These are phyloP conservation scores for Axis porcinus DNA, from an alignment of 2,113 vertebrate genomes.

Conservation along the genomic window DNA sequence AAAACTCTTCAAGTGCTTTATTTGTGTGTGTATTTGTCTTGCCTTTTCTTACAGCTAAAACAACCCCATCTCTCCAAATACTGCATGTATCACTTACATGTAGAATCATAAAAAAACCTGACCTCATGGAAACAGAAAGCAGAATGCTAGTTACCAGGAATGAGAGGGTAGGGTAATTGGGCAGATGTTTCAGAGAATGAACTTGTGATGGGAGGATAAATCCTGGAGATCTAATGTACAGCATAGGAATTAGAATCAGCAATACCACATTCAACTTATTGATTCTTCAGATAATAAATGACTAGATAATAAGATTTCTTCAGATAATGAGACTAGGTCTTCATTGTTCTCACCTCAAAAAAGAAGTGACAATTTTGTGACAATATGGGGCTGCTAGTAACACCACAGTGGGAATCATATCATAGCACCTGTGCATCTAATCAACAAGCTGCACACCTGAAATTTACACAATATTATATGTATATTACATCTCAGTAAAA, in stretches of 20 bases:
- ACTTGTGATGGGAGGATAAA: not conserved
- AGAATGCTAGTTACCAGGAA: not conserved
- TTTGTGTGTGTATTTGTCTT: not conserved
- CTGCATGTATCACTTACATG: not conserved
- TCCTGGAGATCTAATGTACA: not conserved
- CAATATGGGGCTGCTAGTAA: not conserved
- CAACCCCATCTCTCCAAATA: not conserved
- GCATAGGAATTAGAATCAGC: no score
- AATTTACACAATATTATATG: no score
- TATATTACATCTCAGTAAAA: not conserved
- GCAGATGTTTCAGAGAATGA: not conserved
- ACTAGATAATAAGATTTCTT: no score
- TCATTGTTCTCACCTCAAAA: not conserved
- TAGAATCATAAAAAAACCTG: not conserved
- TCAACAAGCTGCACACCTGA: no score
- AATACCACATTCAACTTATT: not conserved
- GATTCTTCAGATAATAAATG: no score
- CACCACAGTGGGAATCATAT: not conserved
- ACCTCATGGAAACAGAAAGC: not conserved
- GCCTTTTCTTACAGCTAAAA: not conserved
- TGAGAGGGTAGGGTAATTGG: no score
- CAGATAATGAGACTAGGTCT: not conserved
- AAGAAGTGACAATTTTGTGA: not conserved
- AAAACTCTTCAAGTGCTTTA: not conserved
- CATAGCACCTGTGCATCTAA: no score